A percentile compares a stretch with the other conserved stretches of the same genome.
Conservation (phyloP, 1,140 invertebrate species). For the Bombus fervidus region DNA sequence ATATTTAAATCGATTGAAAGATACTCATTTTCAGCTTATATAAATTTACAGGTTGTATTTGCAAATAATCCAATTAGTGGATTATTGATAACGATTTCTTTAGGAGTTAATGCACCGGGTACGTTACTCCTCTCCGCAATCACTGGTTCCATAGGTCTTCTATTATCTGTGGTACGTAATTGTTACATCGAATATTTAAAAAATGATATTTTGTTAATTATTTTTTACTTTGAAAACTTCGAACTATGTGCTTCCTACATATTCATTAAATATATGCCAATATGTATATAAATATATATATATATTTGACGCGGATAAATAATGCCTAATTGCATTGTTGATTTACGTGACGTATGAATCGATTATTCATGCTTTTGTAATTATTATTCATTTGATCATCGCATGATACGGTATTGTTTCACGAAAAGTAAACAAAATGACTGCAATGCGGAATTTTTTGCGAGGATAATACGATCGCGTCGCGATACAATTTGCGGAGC, state of each 20-base stretch:
- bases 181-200: background rate
- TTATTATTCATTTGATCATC: constrained; percentile 5
- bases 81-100: constrained; percentile 75
- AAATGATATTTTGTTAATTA: background rate
- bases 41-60: constrained; percentile 75
- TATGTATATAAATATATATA: background rate
- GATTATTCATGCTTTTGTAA: background rate
- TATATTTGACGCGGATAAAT: background rate
- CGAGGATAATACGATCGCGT: background rate
- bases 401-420: background rate
- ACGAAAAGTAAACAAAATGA: constrained; percentile 19
- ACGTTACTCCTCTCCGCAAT: constrained; percentile 66
- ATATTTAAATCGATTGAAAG: background rate
- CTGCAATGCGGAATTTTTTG: constrained; percentile 51
- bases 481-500: background rate
- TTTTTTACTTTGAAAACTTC: background rate
- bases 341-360: background rate
- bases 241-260: background rate
- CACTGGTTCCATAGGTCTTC: constrained; percentile 77
- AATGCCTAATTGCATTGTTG: background rate
- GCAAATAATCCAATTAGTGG: constrained; percentile 82
- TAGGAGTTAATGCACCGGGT: constrained; percentile 70
- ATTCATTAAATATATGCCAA: background rate
- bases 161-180: constrained; percentile 78
- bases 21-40: background rate